Conservation (phyloP, 2,113 vertebrate genomes). For the Bos javanicus region DNA sequence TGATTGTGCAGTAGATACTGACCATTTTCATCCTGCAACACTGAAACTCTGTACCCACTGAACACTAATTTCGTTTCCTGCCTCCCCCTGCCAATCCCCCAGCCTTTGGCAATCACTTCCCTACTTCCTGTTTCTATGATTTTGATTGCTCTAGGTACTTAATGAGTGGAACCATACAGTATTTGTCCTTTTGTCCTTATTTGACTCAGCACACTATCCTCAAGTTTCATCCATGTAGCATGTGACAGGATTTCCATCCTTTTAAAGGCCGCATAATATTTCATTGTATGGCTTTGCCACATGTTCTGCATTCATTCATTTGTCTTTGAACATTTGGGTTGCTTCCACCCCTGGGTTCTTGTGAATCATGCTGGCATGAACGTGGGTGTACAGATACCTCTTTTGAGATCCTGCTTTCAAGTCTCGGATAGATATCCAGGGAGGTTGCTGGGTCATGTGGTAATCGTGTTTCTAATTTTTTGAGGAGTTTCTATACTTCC, state of each 20-base stretch:
- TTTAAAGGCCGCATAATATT: not conserved
- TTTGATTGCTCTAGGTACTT: not conserved
- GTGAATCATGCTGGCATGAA: not conserved
- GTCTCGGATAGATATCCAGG: not conserved
- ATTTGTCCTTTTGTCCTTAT: not conserved
- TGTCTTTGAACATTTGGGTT: no score
- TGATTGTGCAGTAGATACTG: not conserved
- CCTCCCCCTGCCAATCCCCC: accelerated
- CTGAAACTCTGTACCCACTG: not conserved
- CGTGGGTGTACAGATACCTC: not conserved
- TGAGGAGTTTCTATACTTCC: not conserved
- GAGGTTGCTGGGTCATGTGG: not conserved
- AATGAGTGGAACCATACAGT: not conserved
- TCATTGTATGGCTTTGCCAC: not conserved
- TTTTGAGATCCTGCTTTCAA: not conserved
- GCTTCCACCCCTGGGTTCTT: not conserved
- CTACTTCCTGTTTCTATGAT: not conserved
- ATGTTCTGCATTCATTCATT: not conserved
- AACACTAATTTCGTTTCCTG: not conserved
- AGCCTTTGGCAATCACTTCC: not conserved
- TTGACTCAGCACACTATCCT: not conserved
- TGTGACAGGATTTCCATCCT: not conserved
- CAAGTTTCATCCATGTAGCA: not conserved
- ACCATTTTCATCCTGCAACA: not conserved
- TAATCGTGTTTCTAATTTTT: not conserved